A percentile compares a stretch with the other conserved stretches of the same genome.
These are phyloP conservation scores for Pheosia tremula DNA, from an alignment of 2,888 invertebrate species.

Conservation along the genomic window DNA sequence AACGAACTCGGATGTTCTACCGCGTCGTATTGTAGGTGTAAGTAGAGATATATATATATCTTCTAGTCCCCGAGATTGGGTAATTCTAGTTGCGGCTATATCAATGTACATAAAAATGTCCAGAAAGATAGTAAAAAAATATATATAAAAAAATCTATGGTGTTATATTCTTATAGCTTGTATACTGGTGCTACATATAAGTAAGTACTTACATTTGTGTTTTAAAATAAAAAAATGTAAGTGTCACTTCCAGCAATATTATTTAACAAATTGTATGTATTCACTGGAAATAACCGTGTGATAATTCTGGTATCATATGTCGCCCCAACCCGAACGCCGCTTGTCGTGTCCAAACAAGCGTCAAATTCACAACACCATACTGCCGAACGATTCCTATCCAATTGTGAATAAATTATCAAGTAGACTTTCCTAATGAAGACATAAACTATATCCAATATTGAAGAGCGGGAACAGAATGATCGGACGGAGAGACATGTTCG, in stretches of 20 bases:
- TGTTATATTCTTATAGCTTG: too few species aligned
- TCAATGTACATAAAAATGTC: too few species aligned
- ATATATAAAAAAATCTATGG: too few species aligned
- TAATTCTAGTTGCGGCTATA: too few species aligned
- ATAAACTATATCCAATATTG: slow-evolving; percentile 29
- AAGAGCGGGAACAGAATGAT: slow-evolving; percentile 24
- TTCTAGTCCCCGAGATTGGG: too few species aligned
- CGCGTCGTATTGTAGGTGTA: too few species aligned
- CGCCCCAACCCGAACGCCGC: slow-evolving; percentile 20
- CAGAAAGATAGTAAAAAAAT: too few species aligned
- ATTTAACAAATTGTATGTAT: slow-evolving; percentile 27
- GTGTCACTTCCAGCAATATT: slow-evolving; percentile 33
- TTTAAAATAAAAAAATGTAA: too few species aligned
- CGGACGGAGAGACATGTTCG: slow-evolving; percentile 18
- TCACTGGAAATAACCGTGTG: slow-evolving; percentile 41
- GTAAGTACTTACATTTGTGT: too few species aligned
- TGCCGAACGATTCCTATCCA: slow-evolving; percentile 31
- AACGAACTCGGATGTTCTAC: too few species aligned
- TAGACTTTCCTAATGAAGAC: slow-evolving; percentile 29
- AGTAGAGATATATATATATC: too few species aligned
- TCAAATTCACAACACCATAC: slow-evolving; percentile 27
- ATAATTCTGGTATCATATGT: slow-evolving; percentile 46
- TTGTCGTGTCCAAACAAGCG: slow-evolving; percentile 26
- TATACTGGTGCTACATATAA: too few species aligned
- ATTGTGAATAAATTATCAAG: slow-evolving; percentile 31